These are phyloP conservation scores for Eudemis profundana DNA, from an alignment of 2,888 invertebrate species.

Conservation along the genomic window DNA sequence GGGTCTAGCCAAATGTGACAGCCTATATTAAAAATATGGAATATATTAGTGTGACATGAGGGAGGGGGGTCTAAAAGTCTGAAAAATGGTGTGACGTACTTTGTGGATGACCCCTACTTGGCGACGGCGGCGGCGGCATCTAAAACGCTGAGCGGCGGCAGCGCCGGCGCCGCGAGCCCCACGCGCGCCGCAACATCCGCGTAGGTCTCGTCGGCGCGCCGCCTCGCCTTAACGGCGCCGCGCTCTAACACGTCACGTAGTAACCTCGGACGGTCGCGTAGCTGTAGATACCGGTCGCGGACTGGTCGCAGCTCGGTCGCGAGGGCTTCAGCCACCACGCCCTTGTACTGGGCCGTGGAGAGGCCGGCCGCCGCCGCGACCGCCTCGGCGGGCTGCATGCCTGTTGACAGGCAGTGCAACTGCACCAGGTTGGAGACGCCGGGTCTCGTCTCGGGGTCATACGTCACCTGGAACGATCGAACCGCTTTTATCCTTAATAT, in stretches of 20 bases:
- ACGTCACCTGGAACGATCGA: slow-evolving; percentile 89
- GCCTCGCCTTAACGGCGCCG: slow-evolving; percentile 87
- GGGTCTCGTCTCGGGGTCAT: slow-evolving; percentile 90
- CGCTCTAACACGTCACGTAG: slow-evolving; percentile 80
- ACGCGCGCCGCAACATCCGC: slow-evolving; percentile 86
- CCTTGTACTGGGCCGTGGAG: slow-evolving; percentile 89
- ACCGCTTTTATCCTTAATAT: no score
- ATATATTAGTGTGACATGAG: no score
- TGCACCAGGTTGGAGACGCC: slow-evolving; percentile 96
- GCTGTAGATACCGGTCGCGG: slow-evolving; percentile 54
- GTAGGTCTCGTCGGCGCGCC: slow-evolving; percentile 87
- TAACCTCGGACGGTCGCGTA: slow-evolving; percentile 86
- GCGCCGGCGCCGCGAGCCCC: slow-evolving; percentile 71
- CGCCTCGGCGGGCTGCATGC: slow-evolving; percentile 87
- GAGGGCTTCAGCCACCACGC: slow-evolving; percentile 62
- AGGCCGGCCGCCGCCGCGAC: slow-evolving; percentile 87
- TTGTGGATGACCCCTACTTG: neutral
- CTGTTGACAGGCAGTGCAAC: slow-evolving; percentile 91
- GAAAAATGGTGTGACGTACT: no score
- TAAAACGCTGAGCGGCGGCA: slow-evolving; percentile 16
- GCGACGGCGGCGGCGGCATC: slow-evolving; percentile 14
- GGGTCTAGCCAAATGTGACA: no score
- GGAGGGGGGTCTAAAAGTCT: no score
- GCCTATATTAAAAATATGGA: no score
- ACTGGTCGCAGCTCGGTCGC: slow-evolving; percentile 54